Evolutionary conservation across 2,888 invertebrate species (phyloP).

Genomic region (Choreutis nemorana): DNA sequence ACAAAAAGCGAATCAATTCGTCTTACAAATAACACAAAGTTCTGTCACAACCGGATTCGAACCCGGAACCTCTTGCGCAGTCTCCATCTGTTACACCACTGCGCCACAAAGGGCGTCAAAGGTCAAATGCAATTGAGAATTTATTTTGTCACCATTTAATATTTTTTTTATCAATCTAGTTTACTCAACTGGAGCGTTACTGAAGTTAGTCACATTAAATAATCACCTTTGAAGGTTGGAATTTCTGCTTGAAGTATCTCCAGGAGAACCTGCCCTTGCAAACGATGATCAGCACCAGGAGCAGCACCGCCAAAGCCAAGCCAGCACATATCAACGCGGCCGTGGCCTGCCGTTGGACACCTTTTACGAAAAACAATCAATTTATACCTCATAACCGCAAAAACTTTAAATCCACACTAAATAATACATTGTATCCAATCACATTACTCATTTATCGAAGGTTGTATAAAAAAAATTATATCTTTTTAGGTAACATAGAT

Average conservation of each 20-base stretch:
- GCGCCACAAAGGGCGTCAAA: too few species aligned
- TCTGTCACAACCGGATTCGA: too few species aligned
- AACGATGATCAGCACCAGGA: constrained; percentile 35
- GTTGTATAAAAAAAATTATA: too few species aligned
- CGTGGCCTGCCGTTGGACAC: constrained; percentile 47
- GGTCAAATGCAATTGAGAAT: too few species aligned
- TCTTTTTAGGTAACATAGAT: too few species aligned
- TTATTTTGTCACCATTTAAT: too few species aligned
- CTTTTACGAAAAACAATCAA: constrained; percentile 19
- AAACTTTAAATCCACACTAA: not conserved
- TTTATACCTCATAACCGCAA: not conserved
- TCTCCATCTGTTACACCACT: too few species aligned
- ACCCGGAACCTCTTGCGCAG: too few species aligned
- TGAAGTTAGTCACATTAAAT: not conserved
- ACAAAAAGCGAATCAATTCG: too few species aligned
- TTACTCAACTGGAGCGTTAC: not conserved
- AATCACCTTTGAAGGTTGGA: constrained; percentile 49
- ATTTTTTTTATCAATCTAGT: too few species aligned
- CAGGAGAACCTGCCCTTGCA: constrained; percentile 43
- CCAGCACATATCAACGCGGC: constrained; percentile 47
- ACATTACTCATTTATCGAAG: too few species aligned
- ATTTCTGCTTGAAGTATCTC: constrained; percentile 48
- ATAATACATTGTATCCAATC: not conserved
- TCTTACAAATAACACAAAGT: too few species aligned
- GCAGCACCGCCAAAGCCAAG: constrained; percentile 39